These are phyloP conservation scores for Osmerus eperlanus DNA, from an alignment of 2,113 vertebrate genomes.

Conservation along the genomic window DNA sequence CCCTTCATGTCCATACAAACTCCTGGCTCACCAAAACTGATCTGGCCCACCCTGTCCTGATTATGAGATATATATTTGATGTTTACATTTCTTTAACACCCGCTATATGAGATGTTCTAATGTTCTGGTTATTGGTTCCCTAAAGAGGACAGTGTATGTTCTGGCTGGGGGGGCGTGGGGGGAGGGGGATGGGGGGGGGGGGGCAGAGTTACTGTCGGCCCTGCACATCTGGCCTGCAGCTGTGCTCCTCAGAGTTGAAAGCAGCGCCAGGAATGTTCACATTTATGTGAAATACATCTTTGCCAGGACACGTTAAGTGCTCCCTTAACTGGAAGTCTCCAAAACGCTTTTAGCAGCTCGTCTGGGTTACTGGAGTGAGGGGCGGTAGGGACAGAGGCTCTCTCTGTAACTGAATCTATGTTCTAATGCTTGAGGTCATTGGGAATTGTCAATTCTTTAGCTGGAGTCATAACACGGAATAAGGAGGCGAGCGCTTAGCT, in stretches of 20 bases:
- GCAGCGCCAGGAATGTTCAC: conserved; percentile 32
- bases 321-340: conserved; percentile 26
- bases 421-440: conserved; percentile 20
- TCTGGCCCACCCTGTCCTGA: no score
- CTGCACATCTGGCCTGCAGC: conserved; percentile 52
- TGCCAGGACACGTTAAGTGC: conserved; percentile 41
- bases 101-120: conserved; percentile 16
- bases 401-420: conserved; percentile 32
- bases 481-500: background rate
- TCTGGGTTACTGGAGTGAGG: conserved; percentile 27
- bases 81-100: conserved; percentile 16
- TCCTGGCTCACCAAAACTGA: no score
- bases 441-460: conserved; percentile 21
- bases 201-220: conserved; percentile 5
- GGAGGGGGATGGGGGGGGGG: background rate
- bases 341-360: conserved; percentile 29
- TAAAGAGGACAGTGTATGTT: conserved; percentile 15
- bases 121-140: conserved; percentile 19
- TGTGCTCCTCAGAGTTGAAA: conserved; percentile 28
- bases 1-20: no score
- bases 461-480: conserved; percentile 13
- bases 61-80: background rate
- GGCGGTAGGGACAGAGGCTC: background rate
- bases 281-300: conserved; percentile 41
- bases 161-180: conserved; percentile 20